These are phyloP conservation scores for Neoitamus cyanurus DNA, from an alignment of 2,888 invertebrate genomes.

Conservation along the genomic window DNA sequence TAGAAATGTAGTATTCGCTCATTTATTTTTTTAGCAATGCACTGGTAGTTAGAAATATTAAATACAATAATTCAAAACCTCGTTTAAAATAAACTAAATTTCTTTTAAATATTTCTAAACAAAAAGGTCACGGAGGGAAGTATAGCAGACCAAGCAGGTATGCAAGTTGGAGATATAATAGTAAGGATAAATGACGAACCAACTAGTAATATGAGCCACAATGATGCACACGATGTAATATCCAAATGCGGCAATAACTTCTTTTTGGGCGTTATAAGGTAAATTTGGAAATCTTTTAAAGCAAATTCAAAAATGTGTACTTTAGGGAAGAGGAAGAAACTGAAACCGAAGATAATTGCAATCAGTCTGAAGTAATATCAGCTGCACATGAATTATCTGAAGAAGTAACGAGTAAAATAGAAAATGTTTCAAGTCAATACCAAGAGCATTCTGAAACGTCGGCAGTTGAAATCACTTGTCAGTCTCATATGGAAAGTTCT, in stretches of 20 bases:
- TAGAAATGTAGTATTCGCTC: too few relatives aligned
- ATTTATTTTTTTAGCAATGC: too few relatives aligned
- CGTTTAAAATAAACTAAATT: too few relatives aligned
- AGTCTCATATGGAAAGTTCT: neutral
- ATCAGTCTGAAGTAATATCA: neutral
- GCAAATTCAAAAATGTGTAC: neutral
- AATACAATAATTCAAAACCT: too few relatives aligned
- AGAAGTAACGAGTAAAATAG: neutral
- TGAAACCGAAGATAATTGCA: neutral
- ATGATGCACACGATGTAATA: conserved; percentile 81
- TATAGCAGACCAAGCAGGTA: conserved; percentile 83
- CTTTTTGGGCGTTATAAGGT: conserved; percentile 69
- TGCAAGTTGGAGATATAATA: conserved; percentile 87
- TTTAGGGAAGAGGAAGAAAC: conserved; percentile 32
- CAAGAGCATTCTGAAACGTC: neutral
- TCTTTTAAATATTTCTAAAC: neutral
- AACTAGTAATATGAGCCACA: conserved; percentile 77
- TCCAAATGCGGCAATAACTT: conserved; percentile 78
- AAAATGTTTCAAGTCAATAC: neutral
- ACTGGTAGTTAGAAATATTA: too few relatives aligned
- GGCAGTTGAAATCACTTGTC: neutral
- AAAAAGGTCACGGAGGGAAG: conserved; percentile 81
- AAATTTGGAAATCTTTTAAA: neutral
- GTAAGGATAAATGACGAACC: conserved; percentile 79
- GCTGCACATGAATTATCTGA: neutral